Percentiles rank a stretch among this genome's conserved stretches.
Evolutionary conservation across 2,888 invertebrate species (phyloP).

Genomic region (Pseudococcus viburni): DNA sequence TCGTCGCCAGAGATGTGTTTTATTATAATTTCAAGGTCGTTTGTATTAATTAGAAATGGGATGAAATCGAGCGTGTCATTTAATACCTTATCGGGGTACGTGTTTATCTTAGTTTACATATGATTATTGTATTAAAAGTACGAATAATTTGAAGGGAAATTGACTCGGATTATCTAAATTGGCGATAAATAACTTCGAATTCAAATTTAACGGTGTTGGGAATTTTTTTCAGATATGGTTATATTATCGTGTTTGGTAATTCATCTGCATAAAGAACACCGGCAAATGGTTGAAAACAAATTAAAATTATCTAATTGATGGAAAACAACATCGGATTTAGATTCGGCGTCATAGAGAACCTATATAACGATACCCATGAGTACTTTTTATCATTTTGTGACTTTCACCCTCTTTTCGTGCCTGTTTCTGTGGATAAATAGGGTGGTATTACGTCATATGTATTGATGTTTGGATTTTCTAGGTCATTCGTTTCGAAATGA

Average conservation of each 20-base stretch:
- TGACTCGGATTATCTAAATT: not conserved
- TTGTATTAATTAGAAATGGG: not conserved
- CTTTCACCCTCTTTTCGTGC: too few species aligned
- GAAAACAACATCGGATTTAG: slow-evolving; percentile 4
- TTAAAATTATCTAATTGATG: not conserved
- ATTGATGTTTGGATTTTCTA: too few species aligned
- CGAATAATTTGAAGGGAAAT: not conserved
- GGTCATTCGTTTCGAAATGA: too few species aligned
- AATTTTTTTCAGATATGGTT: not conserved
- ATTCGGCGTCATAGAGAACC: not conserved
- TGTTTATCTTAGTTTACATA: not conserved
- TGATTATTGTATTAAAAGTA: not conserved
- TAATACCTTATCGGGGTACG: not conserved
- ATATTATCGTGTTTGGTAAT: not conserved
- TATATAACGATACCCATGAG: not conserved
- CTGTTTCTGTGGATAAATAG: too few species aligned
- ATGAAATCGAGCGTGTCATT: not conserved
- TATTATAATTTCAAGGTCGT: not conserved
- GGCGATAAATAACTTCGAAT: not conserved
- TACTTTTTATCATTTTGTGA: too few species aligned
- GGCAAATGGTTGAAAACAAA: not conserved
- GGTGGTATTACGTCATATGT: too few species aligned
- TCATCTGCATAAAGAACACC: not conserved
- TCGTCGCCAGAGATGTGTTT: not conserved
- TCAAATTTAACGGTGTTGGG: not conserved